Conservation (phyloP, 1,140 invertebrate genomes). For the Lasioglossum baleicum region DNA sequence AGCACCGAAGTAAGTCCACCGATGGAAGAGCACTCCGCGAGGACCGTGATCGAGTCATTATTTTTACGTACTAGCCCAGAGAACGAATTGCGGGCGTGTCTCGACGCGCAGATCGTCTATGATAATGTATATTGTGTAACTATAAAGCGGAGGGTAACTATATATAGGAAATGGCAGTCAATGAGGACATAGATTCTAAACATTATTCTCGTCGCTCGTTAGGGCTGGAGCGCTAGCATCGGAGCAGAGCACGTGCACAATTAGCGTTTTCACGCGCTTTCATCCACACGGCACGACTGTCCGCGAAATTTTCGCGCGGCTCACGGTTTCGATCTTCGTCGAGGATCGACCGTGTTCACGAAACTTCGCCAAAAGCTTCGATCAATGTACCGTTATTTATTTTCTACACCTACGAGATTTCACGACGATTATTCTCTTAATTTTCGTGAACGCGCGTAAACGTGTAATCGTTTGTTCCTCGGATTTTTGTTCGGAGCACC, state of each 20-base stretch:
- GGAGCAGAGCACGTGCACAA: background rate
- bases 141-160: slow-evolving; percentile 7
- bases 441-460: too few relatives aligned
- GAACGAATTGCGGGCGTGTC: background rate
- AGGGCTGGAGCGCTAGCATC: background rate
- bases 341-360: background rate
- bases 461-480: too few relatives aligned
- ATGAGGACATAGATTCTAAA: slow-evolving; percentile 21
- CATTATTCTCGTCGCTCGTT: slow-evolving; percentile 28
- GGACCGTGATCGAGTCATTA: slow-evolving; percentile 27
- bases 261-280: too few relatives aligned
- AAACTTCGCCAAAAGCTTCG: too few relatives aligned
- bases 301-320: background rate
- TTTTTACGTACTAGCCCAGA: slow-evolving; percentile 18
- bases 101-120: background rate
- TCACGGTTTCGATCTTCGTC: background rate
- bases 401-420: background rate
- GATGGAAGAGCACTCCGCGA: background rate
- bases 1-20: too few relatives aligned
- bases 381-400: slow-evolving; percentile 5
- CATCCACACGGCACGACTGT: background rate
- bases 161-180: slow-evolving; percentile 30
- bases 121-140: background rate
- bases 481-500: too few relatives aligned
- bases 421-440: background rate